Evolutionary conservation across 2,888 invertebrate species (phyloP).

Genomic region (Cepaea hortensis): DNA sequence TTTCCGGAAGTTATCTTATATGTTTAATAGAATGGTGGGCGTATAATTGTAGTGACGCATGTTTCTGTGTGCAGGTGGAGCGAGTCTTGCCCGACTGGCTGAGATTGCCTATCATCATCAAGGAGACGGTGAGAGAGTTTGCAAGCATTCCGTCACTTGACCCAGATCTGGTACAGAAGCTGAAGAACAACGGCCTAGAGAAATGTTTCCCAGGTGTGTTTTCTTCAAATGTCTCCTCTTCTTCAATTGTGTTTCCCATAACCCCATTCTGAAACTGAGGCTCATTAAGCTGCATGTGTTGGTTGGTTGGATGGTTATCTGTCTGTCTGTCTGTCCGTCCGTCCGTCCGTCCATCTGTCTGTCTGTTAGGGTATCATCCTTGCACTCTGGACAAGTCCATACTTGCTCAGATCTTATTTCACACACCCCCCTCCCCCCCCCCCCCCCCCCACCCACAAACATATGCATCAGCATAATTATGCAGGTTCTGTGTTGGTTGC

Average conservation of each 20-base stretch:
- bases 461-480: too few relatives aligned
- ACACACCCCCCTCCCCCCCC: too few relatives aligned
- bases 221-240: neutral
- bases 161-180: conserved; percentile 80
- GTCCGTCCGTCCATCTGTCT: too few relatives aligned
- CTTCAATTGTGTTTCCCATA: neutral
- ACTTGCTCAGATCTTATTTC: too few relatives aligned
- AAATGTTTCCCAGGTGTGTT: conserved; percentile 85
- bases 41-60: neutral
- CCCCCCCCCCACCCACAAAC: too few relatives aligned
- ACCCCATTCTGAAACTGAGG: neutral
- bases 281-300: neutral
- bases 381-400: too few relatives aligned
- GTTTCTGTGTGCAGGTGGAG: conserved; percentile 78
- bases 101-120: conserved; percentile 86
- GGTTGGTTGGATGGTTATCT: too few relatives aligned
- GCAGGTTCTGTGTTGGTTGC: too few relatives aligned
- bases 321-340: too few relatives aligned
- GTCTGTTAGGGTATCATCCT: too few relatives aligned
- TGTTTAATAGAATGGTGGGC: too few relatives aligned
- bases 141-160: conserved; percentile 82
- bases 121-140: conserved; percentile 70
- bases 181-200: conserved; percentile 84
- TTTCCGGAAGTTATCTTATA: too few relatives aligned
- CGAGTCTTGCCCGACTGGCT: conserved; percentile 92